Base-by-base conservation (phyloP, 2,888 invertebrate species). In the Graphium colonna region DNA sequence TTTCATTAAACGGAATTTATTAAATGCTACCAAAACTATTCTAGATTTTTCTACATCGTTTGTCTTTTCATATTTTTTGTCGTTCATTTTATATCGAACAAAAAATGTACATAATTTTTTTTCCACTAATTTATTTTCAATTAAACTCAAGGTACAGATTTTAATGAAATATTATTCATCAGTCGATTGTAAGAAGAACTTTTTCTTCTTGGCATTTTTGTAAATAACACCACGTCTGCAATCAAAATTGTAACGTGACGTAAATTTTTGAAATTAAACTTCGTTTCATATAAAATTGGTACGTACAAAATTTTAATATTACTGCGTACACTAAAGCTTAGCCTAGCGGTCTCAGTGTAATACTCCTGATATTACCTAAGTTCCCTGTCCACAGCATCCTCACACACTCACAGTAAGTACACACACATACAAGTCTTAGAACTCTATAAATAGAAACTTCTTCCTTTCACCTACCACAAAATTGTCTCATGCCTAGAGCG, bases 381-480 rank as follows among this genome's bases (percentile, higher is more conserved):
- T n/a, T 16, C 21, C 26, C 18, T 4, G 13, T 18, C 28, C 31
- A 49, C 17, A 31, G 12, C 15, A 41, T 18, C 17, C n/a, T 33
- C 36, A 42, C 38, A 18, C 38, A 15, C 7, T 18, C 31, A 10
- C 38, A 44, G 44, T 45, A 40, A 48, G 48, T 43, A 43, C 54
- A 26, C 18, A 50, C 45, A 40, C 33, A 54, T 50, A 50, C 40
- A 33, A 54, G 45, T 49, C 40, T 49, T 33, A 26, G n/a, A 15
- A 13, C 47, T 44, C 45, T 45, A 45, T 41, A 41, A 40, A 50
- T 50, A 50, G 12, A 40, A 39, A n/a, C 41, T 33, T 33, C 40
- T 9, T 38, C 8, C 8, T 28, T 44, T 44, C 9, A 13, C 7
- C n/a, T 12, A 38, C n/a, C 7, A 7, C 8, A 28, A 28, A 4